Evolutionary conservation across 2,888 invertebrate species (phyloP).

Genomic region (Drosophila phalerata): DNA sequence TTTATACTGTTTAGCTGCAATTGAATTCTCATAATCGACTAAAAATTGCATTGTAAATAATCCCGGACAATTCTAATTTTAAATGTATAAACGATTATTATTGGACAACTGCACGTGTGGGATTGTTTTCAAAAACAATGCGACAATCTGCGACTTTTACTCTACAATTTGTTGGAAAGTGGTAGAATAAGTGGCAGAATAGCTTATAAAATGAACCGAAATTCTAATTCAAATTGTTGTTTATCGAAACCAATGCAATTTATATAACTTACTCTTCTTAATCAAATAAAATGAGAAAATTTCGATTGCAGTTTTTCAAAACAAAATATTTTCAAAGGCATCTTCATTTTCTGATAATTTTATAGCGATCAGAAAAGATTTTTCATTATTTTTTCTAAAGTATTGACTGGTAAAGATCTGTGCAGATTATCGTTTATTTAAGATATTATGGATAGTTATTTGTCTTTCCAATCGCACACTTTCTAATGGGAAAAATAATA

Average conservation of each 20-base stretch:
- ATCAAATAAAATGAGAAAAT: not conserved
- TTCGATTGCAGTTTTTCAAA: not conserved
- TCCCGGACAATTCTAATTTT: not conserved
- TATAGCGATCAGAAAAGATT: no score
- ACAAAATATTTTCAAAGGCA: not conserved
- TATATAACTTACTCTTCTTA: no score
- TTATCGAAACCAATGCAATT: not conserved
- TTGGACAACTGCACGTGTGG: constrained; percentile 2
- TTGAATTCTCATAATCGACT: constrained; percentile 3
- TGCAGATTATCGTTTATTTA: no score
- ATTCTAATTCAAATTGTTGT: not conserved
- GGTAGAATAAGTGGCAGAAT: not conserved
- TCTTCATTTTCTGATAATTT: not conserved
- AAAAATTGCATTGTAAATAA: constrained; percentile 8
- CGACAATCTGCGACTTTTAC: not conserved
- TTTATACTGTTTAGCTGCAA: constrained; percentile 13
- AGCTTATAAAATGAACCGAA: not conserved
- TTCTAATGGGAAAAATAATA: no score
- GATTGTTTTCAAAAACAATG: not conserved
- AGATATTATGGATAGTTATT: no score
- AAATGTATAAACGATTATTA: not conserved
- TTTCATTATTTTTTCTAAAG: no score
- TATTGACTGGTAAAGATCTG: no score
- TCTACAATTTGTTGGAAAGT: not conserved
- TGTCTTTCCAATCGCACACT: no score